phyloP scores from a whole-genome alignment of 2,797 vertebrate genomes.

The Enoplosus armatus region DNA sequence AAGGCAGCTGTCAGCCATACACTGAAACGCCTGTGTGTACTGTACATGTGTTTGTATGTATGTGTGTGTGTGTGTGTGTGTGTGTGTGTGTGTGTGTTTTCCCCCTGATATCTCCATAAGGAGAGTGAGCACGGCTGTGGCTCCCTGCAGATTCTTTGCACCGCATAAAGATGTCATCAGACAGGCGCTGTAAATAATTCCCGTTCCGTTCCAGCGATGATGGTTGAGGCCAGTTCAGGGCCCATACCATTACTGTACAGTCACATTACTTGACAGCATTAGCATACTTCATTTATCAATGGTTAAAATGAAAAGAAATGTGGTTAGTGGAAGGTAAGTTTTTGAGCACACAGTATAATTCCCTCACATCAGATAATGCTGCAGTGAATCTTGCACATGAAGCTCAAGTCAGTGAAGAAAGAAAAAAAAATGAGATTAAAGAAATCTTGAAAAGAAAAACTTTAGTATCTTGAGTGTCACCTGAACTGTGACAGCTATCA shows the following conservation, averaged over 20 bases:
- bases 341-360: slow-evolving; percentile 7
- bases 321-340: background rate
- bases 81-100: slow-evolving; percentile 18
- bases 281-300: background rate
- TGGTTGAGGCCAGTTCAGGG: slow-evolving; percentile 11
- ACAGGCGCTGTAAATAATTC: slow-evolving; percentile 49
- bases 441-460: background rate
- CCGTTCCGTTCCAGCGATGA: background rate
- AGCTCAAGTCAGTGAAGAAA: slow-evolving; percentile 24
- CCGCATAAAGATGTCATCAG: slow-evolving; percentile 68
- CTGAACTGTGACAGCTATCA: slow-evolving; percentile 54
- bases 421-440: slow-evolving; percentile 18
- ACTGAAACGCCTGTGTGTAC: slow-evolving; percentile 1
- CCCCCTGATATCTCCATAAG: slow-evolving; percentile 45
- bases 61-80: background rate
- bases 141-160: slow-evolving; percentile 60
- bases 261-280: background rate
- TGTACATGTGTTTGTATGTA: background rate
- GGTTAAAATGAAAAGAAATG: background rate
- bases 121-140: slow-evolving; percentile 33
- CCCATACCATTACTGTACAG: background rate
- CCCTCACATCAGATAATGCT: slow-evolving; percentile 8
- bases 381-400: background rate
- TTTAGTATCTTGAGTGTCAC: slow-evolving; percentile 21
- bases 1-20: slow-evolving; percentile 35